Conservation (phyloP, 2,797 vertebrate genomes). For the Holocentrus rufus region DNA sequence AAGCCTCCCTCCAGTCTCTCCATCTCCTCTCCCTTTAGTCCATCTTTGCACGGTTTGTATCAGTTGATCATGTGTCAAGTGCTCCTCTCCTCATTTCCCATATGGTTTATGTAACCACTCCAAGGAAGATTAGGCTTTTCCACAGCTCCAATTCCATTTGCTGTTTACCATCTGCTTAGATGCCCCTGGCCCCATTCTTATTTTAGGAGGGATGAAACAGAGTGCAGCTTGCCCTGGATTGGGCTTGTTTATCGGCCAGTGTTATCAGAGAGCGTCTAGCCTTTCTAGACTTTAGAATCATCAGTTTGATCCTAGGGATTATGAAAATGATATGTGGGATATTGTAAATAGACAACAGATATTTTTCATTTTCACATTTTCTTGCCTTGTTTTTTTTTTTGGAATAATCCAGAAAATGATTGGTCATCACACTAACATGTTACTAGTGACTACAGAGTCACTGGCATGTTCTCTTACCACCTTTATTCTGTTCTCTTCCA, state of each 20-base stretch:
- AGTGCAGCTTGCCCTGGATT: conserved; percentile 11
- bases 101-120: conserved; percentile 55
- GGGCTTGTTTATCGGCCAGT: conserved; percentile 9
- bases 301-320: conserved; percentile 4
- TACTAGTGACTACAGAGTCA: conserved; percentile 49
- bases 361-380: conserved; percentile 13
- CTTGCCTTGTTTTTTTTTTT: conserved; percentile 24
- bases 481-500: conserved; percentile 89
- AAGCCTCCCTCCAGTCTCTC: conserved; percentile 74
- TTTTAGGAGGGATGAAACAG: conserved; percentile 27
- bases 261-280: neutral
- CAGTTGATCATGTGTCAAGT: conserved; percentile 60
- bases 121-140: conserved; percentile 51
- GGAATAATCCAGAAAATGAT: conserved; percentile 33
- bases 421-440: conserved; percentile 57
- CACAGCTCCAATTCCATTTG: conserved; percentile 64
- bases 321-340: conserved; percentile 1
- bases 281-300: neutral
- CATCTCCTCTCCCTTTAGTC: conserved; percentile 54
- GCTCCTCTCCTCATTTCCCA: conserved; percentile 61
- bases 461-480: conserved; percentile 77
- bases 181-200: conserved; percentile 49
- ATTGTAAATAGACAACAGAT: conserved; percentile 3
- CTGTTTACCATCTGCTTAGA: conserved; percentile 72
- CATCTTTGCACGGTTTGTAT: conserved; percentile 69